phyloP scores from a whole-genome alignment of 2,797 vertebrate species.

The Danionella dracula region DNA sequence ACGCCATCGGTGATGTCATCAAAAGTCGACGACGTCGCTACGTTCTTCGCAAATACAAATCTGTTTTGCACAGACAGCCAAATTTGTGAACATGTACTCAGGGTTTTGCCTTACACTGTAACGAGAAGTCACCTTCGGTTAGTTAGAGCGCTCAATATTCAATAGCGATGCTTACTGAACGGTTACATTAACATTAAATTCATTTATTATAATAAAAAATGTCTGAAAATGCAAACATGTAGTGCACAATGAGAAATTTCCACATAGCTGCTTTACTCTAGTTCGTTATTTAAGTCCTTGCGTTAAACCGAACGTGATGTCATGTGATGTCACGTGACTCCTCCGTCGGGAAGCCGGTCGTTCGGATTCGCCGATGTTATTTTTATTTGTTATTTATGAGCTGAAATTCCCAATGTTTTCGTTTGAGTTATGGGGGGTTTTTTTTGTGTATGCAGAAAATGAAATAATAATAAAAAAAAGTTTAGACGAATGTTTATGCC shows the following conservation, averaged over 20 bases:
- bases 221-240: conserved; percentile 36
- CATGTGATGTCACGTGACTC: not conserved
- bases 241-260: conserved; percentile 36
- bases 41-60: conserved; percentile 2
- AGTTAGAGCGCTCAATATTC: conserved; percentile 19
- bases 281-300: conserved; percentile 34
- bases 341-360: not conserved
- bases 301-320: conserved; percentile 8
- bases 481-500: no score
- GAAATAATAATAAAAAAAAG: no score
- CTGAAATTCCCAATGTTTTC: not conserved
- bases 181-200: no score
- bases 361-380: conserved; percentile 25
- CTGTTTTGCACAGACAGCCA: not conserved
- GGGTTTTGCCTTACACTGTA: conserved; percentile 67
- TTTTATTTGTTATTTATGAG: conserved; percentile 42
- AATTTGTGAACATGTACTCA: conserved; percentile 59
- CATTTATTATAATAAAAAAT: conserved; percentile 32
- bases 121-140: conserved; percentile 30
- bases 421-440: not conserved
- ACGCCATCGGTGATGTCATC: conserved; percentile 41
- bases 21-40: conserved; percentile 13
- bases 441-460: not conserved
- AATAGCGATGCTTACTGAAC: not conserved
- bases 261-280: conserved; percentile 33